Evolutionary conservation across 2,797 vertebrate genomes (phyloP).

Genomic region (Hydrolagus colliei): DNA sequence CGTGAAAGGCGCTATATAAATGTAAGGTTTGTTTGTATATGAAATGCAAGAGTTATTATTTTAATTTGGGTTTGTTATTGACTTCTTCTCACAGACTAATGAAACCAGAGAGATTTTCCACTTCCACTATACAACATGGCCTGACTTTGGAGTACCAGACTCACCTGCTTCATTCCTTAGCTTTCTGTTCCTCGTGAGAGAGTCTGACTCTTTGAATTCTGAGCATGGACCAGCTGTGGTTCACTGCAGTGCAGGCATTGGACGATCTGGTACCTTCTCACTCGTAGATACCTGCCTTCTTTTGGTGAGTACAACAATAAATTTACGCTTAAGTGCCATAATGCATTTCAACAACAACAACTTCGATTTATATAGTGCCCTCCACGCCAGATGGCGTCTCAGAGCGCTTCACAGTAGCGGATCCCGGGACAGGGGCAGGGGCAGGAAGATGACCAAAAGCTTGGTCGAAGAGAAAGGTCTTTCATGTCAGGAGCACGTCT

Average conservation of each 20-base stretch:
- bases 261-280: constrained; percentile 86
- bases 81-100: constrained; percentile 63
- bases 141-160: constrained; percentile 94
- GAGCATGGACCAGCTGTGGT: constrained; percentile 79
- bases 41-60: neutral
- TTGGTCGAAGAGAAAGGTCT: too few relatives aligned
- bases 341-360: too few relatives aligned
- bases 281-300: constrained; percentile 90
- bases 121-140: constrained; percentile 98
- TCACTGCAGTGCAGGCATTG: constrained; percentile 93
- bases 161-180: constrained; percentile 93
- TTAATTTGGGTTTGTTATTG: constrained; percentile 29
- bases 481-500: too few relatives aligned
- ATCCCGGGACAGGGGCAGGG: too few relatives aligned
- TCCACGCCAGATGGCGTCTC: too few relatives aligned
- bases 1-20: too few relatives aligned
- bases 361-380: too few relatives aligned
- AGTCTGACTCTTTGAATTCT: constrained; percentile 76
- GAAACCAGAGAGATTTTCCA: constrained; percentile 84
- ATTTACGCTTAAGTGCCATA: neutral
- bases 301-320: constrained; percentile 65
- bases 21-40: too few relatives aligned
- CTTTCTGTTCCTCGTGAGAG: constrained; percentile 87
- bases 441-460: too few relatives aligned
- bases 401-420: too few relatives aligned